Evolutionary conservation across 2,113 vertebrate genomes (phyloP).

Genomic region (Cynocephalus volans): DNA sequence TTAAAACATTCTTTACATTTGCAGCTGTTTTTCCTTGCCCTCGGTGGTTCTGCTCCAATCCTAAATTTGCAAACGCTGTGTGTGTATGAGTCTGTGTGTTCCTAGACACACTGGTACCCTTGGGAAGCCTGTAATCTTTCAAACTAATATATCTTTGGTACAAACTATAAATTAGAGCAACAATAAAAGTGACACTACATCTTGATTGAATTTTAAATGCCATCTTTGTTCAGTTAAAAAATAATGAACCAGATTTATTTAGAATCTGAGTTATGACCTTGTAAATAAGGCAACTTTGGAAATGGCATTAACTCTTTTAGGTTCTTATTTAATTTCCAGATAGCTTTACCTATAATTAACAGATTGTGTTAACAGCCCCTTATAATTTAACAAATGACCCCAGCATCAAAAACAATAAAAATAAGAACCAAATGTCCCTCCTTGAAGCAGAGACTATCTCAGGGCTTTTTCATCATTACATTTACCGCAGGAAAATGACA

Average conservation of each 20-base stretch:
- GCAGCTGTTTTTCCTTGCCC: constrained; percentile 54
- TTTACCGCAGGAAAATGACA: background rate
- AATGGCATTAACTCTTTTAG: constrained; percentile 57
- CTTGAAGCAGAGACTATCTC: background rate
- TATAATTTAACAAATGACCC: constrained; percentile 51
- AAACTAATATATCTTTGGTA: constrained; percentile 63
- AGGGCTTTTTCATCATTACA: background rate
- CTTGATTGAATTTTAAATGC: constrained; percentile 74
- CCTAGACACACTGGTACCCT: background rate
- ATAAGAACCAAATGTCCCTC: background rate
- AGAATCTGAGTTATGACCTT: constrained; percentile 65
- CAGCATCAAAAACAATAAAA: constrained; percentile 52
- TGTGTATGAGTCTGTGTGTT: background rate
- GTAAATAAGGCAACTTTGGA: constrained; percentile 57
- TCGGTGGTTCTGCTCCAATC: constrained; percentile 49
- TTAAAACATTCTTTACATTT: constrained; percentile 66
- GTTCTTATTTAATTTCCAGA: constrained; percentile 60
- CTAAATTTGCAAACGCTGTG: constrained; percentile 27
- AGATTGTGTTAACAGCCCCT: constrained; percentile 55
- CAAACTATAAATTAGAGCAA: constrained; percentile 64
- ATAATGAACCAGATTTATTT: constrained; percentile 66
- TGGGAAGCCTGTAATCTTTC: constrained; percentile 28
- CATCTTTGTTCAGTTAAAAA: constrained; percentile 67
- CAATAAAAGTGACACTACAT: constrained; percentile 66
- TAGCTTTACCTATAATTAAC: constrained; percentile 48